These are phyloP conservation scores for Cetonia aurata DNA, from an alignment of 2,888 invertebrate genomes.

Conservation along the genomic window DNA sequence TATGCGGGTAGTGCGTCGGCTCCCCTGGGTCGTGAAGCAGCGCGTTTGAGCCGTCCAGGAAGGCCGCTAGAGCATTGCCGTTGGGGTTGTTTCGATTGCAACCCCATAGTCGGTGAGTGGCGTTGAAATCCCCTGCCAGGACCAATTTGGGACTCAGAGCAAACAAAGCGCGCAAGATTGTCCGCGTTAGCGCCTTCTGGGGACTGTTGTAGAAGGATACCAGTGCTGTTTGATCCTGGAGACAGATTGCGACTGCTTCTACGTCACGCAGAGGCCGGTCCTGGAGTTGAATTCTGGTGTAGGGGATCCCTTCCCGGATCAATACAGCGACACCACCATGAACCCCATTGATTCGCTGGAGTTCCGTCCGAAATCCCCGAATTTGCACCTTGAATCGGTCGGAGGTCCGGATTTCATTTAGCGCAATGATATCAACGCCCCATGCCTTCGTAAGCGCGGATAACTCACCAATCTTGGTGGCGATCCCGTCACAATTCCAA, in stretches of 20 bases:
- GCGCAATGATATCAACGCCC: too few relatives aligned
- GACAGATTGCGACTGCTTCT: background rate
- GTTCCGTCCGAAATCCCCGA: background rate
- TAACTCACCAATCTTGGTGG: too few relatives aligned
- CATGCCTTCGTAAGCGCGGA: too few relatives aligned
- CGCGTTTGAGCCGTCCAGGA: background rate
- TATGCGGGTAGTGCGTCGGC: background rate
- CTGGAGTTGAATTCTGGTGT: too few relatives aligned
- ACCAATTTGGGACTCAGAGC: background rate
- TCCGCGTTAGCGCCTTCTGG: background rate
- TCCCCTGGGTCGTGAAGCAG: background rate
- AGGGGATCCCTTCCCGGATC: too few relatives aligned
- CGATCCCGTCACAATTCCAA: too few relatives aligned
- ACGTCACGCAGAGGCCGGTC: too few relatives aligned
- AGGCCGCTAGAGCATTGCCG: background rate
- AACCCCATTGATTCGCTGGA: background rate
- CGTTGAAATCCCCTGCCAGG: slow-evolving; percentile 1
- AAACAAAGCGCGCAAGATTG: background rate
- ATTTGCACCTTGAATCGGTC: too few relatives aligned
- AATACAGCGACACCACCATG: too few relatives aligned
- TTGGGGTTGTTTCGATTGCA: slow-evolving; percentile 1
- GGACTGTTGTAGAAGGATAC: background rate
- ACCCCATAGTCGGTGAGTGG: background rate
- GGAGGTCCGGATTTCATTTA: too few relatives aligned
- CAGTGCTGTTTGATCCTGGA: too few relatives aligned